Percentiles rank a stretch among this genome's conserved stretches.
Conservation (phyloP, 2,113 vertebrate species). For the Lagenorhynchus albirostris region DNA sequence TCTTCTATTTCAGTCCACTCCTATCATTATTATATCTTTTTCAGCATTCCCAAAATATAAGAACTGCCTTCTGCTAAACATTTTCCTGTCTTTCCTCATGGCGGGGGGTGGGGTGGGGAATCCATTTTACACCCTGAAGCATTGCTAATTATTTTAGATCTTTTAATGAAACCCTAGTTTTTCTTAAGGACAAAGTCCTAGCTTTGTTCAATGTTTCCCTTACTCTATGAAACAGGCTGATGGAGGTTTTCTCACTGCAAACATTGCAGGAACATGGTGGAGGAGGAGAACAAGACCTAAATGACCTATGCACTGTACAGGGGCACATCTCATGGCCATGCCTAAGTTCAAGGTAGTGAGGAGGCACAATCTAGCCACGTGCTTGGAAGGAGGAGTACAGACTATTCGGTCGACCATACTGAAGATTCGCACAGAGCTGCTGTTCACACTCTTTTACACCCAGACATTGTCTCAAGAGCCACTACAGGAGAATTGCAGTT, state of each 20-base stretch:
- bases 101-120: not conserved
- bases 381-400: not conserved
- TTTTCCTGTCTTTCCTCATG: not conserved
- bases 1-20: not conserved
- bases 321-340: not conserved
- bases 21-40: not conserved
- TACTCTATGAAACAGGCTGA: not conserved
- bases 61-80: not conserved
- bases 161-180: not conserved
- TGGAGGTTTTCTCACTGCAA: not conserved
- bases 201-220: not conserved
- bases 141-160: not conserved
- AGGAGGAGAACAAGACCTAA: not conserved
- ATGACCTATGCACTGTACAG: rapidly evolving
- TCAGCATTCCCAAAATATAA: not conserved
- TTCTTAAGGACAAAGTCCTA: not conserved
- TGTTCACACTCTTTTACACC: not conserved
- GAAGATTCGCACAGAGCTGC: not conserved
- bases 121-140: not conserved
- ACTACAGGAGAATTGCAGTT: not conserved
- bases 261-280: not conserved
- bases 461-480: not conserved
- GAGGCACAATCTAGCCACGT: not conserved
- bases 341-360: not conserved
- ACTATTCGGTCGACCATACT: rapidly evolving